Percentiles rank a stretch among this genome's conserved stretches.
These are phyloP conservation scores for Percina caprodes DNA, from an alignment of 2,113 vertebrate species.

Conservation along the genomic window DNA sequence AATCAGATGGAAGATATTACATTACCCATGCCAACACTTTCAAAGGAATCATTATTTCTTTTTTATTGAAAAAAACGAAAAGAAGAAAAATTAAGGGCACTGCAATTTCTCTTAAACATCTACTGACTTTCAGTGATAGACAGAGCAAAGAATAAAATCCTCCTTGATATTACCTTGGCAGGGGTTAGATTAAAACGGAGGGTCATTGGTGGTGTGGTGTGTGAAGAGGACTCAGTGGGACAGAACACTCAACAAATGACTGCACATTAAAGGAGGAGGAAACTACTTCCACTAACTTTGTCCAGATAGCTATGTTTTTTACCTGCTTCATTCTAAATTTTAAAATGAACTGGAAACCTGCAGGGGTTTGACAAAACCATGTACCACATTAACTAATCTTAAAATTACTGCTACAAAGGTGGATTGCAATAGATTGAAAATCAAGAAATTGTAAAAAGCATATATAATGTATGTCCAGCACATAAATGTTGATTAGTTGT, in stretches of 20 bases:
- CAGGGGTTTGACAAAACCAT: slow-evolving; percentile 7
- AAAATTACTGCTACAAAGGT: not conserved
- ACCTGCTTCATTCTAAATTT: slow-evolving; percentile 27
- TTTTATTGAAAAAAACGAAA: slow-evolving; percentile 20
- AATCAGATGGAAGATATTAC: slow-evolving; percentile 59
- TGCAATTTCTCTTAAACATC: slow-evolving; percentile 20
- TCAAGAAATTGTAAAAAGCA: not conserved
- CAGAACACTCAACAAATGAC: slow-evolving; percentile 68
- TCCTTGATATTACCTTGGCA: slow-evolving; percentile 70
- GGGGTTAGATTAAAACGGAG: slow-evolving; percentile 58
- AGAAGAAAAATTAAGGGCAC: not conserved
- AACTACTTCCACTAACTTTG: slow-evolving; percentile 17
- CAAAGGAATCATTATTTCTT: slow-evolving; percentile 58
- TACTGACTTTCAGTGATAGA: slow-evolving; percentile 29
- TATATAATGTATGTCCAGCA: not conserved
- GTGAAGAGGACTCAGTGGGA: slow-evolving; percentile 45
- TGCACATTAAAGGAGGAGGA: slow-evolving; percentile 36
- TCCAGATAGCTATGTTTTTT: slow-evolving; percentile 34
- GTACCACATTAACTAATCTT: slow-evolving; percentile 8
- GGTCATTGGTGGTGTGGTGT: slow-evolving; percentile 41
- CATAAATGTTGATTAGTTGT: slow-evolving; percentile 15
- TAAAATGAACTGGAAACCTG: not conserved
- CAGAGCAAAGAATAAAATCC: slow-evolving; percentile 56
- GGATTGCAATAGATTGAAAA: not conserved
- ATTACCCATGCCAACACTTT: slow-evolving; percentile 55